A percentile compares a stretch with the other conserved stretches of the same genome.
Conservation (phyloP, 2,113 vertebrate species). For the Todiramphus chloris region DNA sequence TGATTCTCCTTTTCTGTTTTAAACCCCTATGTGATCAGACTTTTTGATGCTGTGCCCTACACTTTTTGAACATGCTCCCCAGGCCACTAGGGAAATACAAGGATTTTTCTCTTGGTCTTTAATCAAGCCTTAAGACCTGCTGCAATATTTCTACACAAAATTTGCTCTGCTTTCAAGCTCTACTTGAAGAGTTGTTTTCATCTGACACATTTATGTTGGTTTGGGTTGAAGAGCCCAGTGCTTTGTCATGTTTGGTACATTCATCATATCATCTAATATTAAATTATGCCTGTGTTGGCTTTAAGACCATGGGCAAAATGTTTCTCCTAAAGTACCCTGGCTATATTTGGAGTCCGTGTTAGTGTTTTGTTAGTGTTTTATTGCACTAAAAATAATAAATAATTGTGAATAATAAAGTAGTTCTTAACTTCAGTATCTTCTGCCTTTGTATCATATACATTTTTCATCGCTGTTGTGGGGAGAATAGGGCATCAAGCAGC, state of each 20-base stretch:
- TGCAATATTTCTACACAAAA: neutral
- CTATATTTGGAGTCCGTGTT: neutral
- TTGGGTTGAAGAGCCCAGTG: neutral
- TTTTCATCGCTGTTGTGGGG: neutral
- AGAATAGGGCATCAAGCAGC: neutral
- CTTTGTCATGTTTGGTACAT: neutral
- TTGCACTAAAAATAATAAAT: neutral
- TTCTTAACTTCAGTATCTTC: neutral
- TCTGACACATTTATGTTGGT: neutral
- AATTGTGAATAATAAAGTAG: neutral
- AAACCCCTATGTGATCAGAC: conserved; percentile 55
- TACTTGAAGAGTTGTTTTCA: neutral
- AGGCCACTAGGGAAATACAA: neutral
- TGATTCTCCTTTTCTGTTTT: neutral
- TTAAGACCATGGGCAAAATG: neutral
- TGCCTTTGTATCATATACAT: neutral
- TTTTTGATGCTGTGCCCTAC: neutral
- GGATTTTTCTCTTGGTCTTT: neutral
- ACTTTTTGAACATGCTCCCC: conserved; percentile 15
- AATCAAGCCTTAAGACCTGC: neutral
- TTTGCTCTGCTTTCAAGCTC: neutral
- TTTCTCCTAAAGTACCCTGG: neutral
- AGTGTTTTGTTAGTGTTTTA: neutral
- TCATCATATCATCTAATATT: neutral
- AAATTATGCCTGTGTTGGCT: neutral